Conservation (phyloP, 2,888 invertebrate genomes). For the Drosophila demipolita region DNA sequence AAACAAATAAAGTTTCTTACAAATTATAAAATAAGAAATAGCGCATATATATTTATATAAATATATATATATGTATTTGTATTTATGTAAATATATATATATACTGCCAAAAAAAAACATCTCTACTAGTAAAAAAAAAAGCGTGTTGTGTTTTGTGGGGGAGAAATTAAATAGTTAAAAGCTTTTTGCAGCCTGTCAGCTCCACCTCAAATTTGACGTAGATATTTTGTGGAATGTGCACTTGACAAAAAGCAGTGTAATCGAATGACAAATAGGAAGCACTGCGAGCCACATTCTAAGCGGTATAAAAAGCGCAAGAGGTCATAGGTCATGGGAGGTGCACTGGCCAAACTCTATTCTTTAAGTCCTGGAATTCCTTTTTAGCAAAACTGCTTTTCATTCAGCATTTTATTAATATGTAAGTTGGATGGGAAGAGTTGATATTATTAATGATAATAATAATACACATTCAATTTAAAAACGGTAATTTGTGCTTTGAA, state of each 20-base stretch:
- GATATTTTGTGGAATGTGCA: conserved; percentile 19
- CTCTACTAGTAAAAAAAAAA: background rate
- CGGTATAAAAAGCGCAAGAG: background rate
- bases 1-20: background rate
- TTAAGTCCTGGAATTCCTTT: background rate
- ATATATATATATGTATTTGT: background rate
- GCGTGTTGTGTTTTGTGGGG: background rate
- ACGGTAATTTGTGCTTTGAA: too few relatives aligned
- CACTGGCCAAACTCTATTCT: background rate
- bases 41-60: too few relatives aligned
- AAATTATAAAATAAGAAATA: background rate
- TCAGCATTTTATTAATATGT: background rate
- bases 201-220: conserved; percentile 29
- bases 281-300: background rate
- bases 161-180: conserved; percentile 14
- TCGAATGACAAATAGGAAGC: conserved; percentile 12
- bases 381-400: background rate
- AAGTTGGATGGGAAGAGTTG: background rate
- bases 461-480: background rate
- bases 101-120: background rate
- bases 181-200: conserved; percentile 23
- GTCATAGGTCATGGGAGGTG: background rate
- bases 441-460: background rate
- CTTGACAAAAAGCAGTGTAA: conserved; percentile 30
- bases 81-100: background rate